Base-by-base conservation (phyloP, 2,113 vertebrate species). In the Dromas ardeola region DNA sequence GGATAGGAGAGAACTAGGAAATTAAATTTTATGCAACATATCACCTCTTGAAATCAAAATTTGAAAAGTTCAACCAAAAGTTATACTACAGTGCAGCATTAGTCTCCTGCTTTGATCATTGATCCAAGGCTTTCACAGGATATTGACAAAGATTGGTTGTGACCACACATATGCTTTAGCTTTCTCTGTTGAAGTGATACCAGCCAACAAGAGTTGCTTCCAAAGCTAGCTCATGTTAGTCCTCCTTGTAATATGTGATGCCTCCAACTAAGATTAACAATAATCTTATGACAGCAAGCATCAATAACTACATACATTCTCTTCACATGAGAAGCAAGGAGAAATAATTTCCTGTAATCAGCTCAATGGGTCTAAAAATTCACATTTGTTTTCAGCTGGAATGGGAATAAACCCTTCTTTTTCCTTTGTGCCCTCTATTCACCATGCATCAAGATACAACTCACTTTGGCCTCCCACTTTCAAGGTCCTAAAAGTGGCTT, bases 81-180 rank as follows among this genome's bases (percentile, higher is more conserved):
- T 97, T 97, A 97, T 42, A 73, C 55, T 50, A 93, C 49, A 96
- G 93, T 45, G 66, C 58, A 95, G 88, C 89, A 88, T 22, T 96
- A 94, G 82, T 67, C 82, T 74, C 21, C 18, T 86, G 78, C 97
- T 98, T 98, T 98, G 96, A 97, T 98, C 97, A 97, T 66, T 2
- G 13, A 97, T 85, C 89, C 58, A 47, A 93, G 87, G 91, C 86
- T 98, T 97, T 97, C 93, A 77, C 42, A 58, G 91, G 52, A 85
- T 91, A 95, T 78, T 97, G 97, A 97, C 88, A 94, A 88, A 93
- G 90, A 98, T 82, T 97, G 97, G 92, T 80, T 98, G 93, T 97
- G 95, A 98, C 88, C 97, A 98, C 96, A 97, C 96, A 97, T 96
- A 91, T 88, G 96, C 97, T 98, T 98, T 86, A 95, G 96, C 90